phyloP scores from a whole-genome alignment of 1,140 invertebrate genomes.

The Monomorium pharaonis region DNA sequence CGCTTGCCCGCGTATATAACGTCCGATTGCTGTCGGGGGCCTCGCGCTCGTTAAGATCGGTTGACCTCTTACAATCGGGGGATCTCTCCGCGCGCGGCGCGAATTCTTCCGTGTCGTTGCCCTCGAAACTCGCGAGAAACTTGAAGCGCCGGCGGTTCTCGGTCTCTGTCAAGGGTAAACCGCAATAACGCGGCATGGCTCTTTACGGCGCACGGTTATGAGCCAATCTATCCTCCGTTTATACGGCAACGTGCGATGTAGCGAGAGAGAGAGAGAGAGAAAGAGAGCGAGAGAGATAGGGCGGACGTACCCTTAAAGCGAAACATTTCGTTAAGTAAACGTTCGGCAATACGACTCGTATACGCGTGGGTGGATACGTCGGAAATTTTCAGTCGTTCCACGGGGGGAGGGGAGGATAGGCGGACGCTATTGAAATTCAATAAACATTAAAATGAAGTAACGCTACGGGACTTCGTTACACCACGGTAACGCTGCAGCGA shows the following conservation, averaged over 20 bases:
- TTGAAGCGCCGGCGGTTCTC: constrained; percentile 1
- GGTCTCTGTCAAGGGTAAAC: constrained; percentile 49
- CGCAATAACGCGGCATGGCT: background rate
- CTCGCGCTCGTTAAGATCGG: constrained; percentile 17
- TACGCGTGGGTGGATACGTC: background rate
- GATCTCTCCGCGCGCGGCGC: background rate
- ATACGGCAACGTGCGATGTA: background rate
- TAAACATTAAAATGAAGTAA: constrained; percentile 49
- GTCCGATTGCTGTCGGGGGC: background rate
- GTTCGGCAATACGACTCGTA: background rate
- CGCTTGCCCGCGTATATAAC: background rate
- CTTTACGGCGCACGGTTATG: background rate
- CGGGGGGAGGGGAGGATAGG: no score
- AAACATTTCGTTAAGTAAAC: constrained; percentile 36
- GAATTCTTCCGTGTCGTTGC: constrained; percentile 15
- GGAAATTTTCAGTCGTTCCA: constrained; percentile 10
- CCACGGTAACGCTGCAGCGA: no score
- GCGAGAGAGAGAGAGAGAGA: constrained; percentile 17
- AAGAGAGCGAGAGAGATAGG: constrained; percentile 23
- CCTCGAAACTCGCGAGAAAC: constrained; percentile 21
- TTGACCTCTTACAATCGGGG: constrained; percentile 12
- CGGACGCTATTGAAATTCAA: constrained; percentile 39
- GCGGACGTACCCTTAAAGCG: background rate
- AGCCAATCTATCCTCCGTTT: constrained; percentile 17
- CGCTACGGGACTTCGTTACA: constrained; percentile 26